Percentiles rank a stretch among this genome's conserved stretches.
phyloP scores from a whole-genome alignment of 2,888 invertebrate genomes.

The Trissolcus japonicus region DNA sequence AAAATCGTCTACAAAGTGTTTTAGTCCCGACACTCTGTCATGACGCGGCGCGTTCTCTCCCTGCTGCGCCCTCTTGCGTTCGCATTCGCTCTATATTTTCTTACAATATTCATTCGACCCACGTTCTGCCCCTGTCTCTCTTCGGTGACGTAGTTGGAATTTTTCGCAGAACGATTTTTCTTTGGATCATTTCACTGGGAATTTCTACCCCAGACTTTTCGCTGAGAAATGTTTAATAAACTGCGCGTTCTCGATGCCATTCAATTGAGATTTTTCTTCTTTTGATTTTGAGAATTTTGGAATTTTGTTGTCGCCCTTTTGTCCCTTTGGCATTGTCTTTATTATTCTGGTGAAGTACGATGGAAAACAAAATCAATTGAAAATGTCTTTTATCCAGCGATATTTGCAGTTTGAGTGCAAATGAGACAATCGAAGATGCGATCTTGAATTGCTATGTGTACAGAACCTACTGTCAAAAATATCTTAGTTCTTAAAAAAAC shows the following conservation, averaged over 20 bases:
- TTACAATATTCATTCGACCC: conserved; percentile 58
- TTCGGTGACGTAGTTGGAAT: conserved; percentile 56
- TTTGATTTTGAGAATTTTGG: conserved; percentile 32
- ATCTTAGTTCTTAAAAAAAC: too few relatives aligned
- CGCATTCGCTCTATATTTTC: conserved; percentile 47
- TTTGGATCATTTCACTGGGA: conserved; percentile 53
- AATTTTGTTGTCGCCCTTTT: conserved; percentile 23
- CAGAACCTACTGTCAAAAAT: too few relatives aligned
- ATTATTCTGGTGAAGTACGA: conserved; percentile 8
- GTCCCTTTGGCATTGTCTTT: conserved; percentile 34
- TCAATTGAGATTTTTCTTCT: conserved; percentile 53
- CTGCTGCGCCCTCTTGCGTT: background rate
- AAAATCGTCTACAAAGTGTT: conserved; percentile 39
- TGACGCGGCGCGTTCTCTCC: conserved; percentile 29
- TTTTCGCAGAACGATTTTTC: conserved; percentile 57
- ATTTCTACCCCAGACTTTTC: conserved; percentile 49
- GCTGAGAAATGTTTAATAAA: conserved; percentile 59
- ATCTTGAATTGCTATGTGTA: too few relatives aligned
- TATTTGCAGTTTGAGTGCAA: too few relatives aligned
- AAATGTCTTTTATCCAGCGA: too few relatives aligned
- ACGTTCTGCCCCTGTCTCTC: conserved; percentile 51
- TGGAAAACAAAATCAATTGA: too few relatives aligned
- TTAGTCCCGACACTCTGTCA: conserved; percentile 39
- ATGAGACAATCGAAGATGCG: too few relatives aligned
- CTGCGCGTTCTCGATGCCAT: conserved; percentile 53